Evolutionary conservation across 2,888 invertebrate species (phyloP), one percentile per base, ranked within the genome.

Genomic region (Drosophila nr. medialis): DNA sequence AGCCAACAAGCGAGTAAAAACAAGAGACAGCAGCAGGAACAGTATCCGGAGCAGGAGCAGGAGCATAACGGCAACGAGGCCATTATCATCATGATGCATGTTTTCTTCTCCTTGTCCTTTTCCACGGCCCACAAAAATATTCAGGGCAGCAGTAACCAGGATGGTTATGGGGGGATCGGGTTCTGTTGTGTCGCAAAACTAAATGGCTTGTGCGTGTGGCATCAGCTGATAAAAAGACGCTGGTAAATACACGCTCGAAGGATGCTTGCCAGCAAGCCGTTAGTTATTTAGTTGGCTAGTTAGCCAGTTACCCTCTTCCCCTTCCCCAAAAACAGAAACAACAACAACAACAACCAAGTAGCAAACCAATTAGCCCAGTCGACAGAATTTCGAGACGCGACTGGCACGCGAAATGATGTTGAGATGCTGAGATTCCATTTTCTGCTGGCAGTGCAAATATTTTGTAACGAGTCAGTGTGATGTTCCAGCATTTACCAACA

Each of bases 41-140:
- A 13, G n/a, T 15, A 32, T 11, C 10, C 4, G 15, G 13, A 13
- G 21, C 15, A n/a, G 30, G n/a, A 30, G 29, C 45, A 30, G 21
- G 3, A 36, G 32, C 68, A 63, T 71, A 74, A 73, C 50, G 66
- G 56, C 77, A 83, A 86, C 74, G 75, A 75, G 71, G 66, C 72
- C 76, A 86, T 90, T 86, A 89, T 75, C 79, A 81, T 89, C 82
- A 81, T 81, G 74, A 63, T 66, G 70, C 60, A 71, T 62, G 53
- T 58, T 32, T 27, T 60, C 29, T 34, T 59, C 65, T 65, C 59
- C 40, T 21, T 21, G 21, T n/a, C 21, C 5, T 50, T 71, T 62
- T 15, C 13, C 49, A 49, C 63, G 59, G 58, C 64, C 84, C 69
- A 66, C 71, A 67, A 81, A 84, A 89, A 90, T 76, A 86, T 75